phyloP scores from a whole-genome alignment of 2,888 invertebrate species.

The Fragum fragum region DNA sequence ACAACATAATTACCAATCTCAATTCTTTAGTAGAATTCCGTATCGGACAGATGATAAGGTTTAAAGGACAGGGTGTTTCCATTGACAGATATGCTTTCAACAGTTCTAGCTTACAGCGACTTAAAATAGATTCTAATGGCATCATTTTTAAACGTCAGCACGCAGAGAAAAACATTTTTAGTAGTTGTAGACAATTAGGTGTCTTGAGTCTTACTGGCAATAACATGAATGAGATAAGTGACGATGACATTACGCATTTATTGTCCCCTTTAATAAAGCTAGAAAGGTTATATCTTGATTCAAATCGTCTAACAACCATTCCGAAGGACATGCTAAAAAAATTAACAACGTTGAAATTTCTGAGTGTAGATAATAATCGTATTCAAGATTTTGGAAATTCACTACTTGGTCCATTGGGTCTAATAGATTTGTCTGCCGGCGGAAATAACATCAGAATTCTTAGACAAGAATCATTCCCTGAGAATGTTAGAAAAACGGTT shows the following conservation, averaged over 20 bases:
- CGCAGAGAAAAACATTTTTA: background rate
- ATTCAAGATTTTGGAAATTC: background rate
- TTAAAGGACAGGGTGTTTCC: background rate
- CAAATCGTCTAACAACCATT: background rate
- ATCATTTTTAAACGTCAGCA: background rate
- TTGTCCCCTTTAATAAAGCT: background rate
- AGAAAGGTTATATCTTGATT: background rate
- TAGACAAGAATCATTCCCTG: background rate
- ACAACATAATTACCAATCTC: background rate
- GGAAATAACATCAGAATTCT: background rate
- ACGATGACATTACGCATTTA: background rate
- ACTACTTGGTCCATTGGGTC: background rate
- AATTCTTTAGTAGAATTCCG: background rate
- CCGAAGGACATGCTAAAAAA: background rate
- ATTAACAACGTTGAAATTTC: background rate
- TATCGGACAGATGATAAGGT: background rate
- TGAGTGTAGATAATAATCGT: background rate
- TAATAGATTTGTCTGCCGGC: background rate
- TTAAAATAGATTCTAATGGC: background rate
- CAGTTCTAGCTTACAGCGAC: background rate
- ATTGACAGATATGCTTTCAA: background rate
- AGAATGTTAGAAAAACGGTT: background rate
- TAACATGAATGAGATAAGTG: background rate
- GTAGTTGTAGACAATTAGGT: background rate
- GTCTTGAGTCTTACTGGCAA: background rate